A percentile compares a stretch with the other conserved stretches of the same genome.
phyloP scores from a whole-genome alignment of 2,888 invertebrate genomes.

The Sinohyriopsis cumingii region DNA sequence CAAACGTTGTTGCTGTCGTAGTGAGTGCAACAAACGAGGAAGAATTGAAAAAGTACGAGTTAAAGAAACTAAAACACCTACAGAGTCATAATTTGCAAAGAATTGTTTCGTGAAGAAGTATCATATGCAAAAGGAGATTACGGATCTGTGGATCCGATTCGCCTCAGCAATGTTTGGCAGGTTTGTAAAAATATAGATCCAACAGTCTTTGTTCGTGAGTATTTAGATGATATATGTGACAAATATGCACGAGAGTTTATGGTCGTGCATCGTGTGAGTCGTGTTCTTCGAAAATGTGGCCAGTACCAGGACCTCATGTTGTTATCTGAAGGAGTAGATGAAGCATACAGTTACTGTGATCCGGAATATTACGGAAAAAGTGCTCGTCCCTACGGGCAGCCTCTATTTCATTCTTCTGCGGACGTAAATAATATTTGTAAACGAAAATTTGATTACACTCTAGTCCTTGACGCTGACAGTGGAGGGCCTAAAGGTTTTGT shows the following conservation, averaged over 20 bases:
- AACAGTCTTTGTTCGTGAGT: constrained; percentile 49
- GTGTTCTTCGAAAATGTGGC: constrained; percentile 51
- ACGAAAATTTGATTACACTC: constrained; percentile 43
- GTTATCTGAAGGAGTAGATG: constrained; percentile 40
- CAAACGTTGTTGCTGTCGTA: constrained; percentile 39
- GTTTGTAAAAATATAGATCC: constrained; percentile 48
- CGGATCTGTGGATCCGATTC: constrained; percentile 46
- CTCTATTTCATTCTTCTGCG: constrained; percentile 39
- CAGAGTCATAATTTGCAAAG: constrained; percentile 37
- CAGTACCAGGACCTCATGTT: constrained; percentile 58
- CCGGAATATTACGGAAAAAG: constrained; percentile 47
- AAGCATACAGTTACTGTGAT: constrained; percentile 46
- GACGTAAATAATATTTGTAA: constrained; percentile 45
- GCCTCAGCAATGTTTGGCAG: constrained; percentile 54
- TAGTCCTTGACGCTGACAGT: constrained; percentile 52
- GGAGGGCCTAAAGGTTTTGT: constrained; percentile 33
- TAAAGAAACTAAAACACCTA: constrained; percentile 40
- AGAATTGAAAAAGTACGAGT: constrained; percentile 32
- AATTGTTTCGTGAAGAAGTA: constrained; percentile 55
- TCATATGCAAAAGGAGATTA: constrained; percentile 48
- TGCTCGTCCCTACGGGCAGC: constrained; percentile 46
- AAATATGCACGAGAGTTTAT: constrained; percentile 54
- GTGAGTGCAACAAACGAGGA: constrained; percentile 45
- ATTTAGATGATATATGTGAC: constrained; percentile 58
- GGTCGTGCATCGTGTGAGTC: constrained; percentile 48